Evolutionary conservation across 2,113 vertebrate species (phyloP), one percentile per base, ranked within the genome.

Genomic region (Burhinus oedicnemus): DNA sequence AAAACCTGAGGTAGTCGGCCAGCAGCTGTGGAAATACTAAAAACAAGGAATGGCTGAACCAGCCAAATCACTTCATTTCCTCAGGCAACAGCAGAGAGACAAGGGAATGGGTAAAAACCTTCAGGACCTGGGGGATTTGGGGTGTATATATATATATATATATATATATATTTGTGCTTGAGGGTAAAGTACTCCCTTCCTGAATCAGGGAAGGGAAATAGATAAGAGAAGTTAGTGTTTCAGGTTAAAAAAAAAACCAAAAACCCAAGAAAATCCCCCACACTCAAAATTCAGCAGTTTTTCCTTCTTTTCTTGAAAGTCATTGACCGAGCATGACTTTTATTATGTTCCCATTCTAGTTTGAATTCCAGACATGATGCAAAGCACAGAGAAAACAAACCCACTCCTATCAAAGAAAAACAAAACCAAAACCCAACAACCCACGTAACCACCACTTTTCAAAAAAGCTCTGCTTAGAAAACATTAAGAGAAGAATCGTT

Each of bases 1-100:
- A 93, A 96, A 97, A 95, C 85, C 85, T 93, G 76, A 90, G 83
- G 90, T 60, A 94, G 83, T 75, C 8, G 19, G 85, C 94, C 97
- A 95, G 95, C 83, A 94, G 97, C 96, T 93, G 88, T 93, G 92
- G 90, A 97, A 96, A 95, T 71, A 89, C 76, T 93, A 78, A 95
- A 94, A 93, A 90, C 92, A 97, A 96, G 92, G 82, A 92, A 89
- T 36, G 26, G 76, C 12, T 81, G 51, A 94, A 86, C 60, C 76
- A 90, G 92, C 93, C 95, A 97, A 96, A 92, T 93, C 83, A 86
- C 76, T 95, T 95, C 21, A 92, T 86, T 96, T 96, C 95, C 88
- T 95, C 49, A 51, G n/a, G 94, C 72, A 95, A 89, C 54, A 87
- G 81, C 4, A 7, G 83, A 90, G 42, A 94, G 52, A 93, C 93